Base-by-base conservation (phyloP, 1,140 invertebrate species). In the Musca vetustissima region DNA sequence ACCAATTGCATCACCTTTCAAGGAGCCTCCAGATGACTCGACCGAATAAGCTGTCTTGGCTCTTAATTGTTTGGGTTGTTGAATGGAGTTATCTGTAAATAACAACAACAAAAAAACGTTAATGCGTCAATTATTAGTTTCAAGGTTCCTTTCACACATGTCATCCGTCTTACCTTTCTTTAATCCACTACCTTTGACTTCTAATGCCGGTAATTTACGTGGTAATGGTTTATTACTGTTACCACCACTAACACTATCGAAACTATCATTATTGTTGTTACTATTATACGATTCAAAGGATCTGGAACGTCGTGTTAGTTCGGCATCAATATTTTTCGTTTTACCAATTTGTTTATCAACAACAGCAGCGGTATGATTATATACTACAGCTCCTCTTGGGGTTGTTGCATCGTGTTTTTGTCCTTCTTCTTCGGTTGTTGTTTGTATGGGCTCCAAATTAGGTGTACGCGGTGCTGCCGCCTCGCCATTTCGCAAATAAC, bases 401-500 rank as follows among this genome's bases (percentile, higher is more conserved):
- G 21, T 64, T 24, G 43, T 50, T 70, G 53, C 25, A n/a, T n/a
- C n/a, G n/a, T n/a, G n/a, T n/a, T n/a, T n/a, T n/a, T n/a, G n/a
- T n/a, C n/a, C n/a, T n/a, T 59, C 32, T 47, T 32, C 19, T 49
- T 69, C 50, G 2, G 43, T 25, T 21, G n/a, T n/a, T n/a, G 28
- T 28, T 57, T 43, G 25, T 52, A 72, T 69, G n/a, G 73, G 71
- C n/a, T 71, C 71, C 14, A 74, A 61, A 0, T 66, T 48, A 14
- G 75, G 76, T n/a, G 74, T 71, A 53, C 64, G 64, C 8, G 75
- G 76, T 73, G 66, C 67, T 67, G 32, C 68, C 21, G 67, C 22
- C 15, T 66, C 64, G 21, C 79, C 78, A 50, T 72, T 80, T 71
- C 77, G 78, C 57, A 80, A 75, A 73, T 80, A 80, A 1, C 76